These are phyloP conservation scores for Camponotus fellah DNA, from an alignment of 2,888 invertebrate species.

Conservation along the genomic window DNA sequence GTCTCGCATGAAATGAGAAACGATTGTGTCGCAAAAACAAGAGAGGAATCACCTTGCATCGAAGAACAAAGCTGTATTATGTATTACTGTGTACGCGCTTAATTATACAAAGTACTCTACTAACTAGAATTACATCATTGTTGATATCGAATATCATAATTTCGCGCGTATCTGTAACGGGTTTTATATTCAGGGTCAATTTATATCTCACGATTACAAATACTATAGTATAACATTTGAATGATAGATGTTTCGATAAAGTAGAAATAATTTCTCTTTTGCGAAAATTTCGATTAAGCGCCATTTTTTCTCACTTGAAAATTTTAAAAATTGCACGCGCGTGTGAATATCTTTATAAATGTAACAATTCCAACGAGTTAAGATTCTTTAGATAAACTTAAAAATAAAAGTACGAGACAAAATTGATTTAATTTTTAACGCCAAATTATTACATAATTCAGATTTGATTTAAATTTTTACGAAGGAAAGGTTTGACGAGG, in stretches of 20 bases:
- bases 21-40: constrained; percentile 37
- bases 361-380: not conserved
- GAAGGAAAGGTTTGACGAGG: not conserved
- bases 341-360: not conserved
- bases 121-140: constrained; percentile 23
- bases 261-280: not conserved
- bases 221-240: constrained; percentile 10
- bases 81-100: constrained; percentile 38
- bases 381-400: not conserved
- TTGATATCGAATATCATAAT: constrained; percentile 22
- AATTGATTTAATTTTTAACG: not conserved
- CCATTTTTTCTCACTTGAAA: not conserved
- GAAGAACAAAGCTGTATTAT: constrained; percentile 21
- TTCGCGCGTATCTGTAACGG: constrained; percentile 31
- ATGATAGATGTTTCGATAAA: not conserved
- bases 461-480: not conserved
- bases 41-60: constrained; percentile 33
- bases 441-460: not conserved
- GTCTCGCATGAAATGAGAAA: constrained; percentile 45
- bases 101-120: constrained; percentile 36
- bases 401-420: not conserved
- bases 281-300: not conserved
- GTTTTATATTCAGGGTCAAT: not conserved
- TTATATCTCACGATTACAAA: not conserved
- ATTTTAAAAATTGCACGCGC: not conserved